Evolutionary conservation across 2,888 invertebrate species (phyloP).

Genomic region (Ornithoptera alexandrae): DNA sequence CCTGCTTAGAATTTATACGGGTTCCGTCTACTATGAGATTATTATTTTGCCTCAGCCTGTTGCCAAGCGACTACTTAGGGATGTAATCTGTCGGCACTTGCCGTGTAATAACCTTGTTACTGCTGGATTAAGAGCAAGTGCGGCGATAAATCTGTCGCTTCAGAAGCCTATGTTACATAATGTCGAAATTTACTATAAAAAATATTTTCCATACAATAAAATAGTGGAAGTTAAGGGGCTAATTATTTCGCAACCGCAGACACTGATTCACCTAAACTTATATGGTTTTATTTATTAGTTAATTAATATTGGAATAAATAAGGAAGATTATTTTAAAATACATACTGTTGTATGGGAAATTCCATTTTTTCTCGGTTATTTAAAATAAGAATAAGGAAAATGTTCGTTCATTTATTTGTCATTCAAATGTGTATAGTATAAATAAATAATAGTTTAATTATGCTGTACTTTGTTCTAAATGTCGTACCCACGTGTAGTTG

Average conservation of each 20-base stretch:
- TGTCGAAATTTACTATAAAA: not conserved
- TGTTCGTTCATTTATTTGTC: not conserved
- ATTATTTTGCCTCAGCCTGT: slow-evolving; percentile 19
- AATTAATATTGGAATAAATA: not conserved
- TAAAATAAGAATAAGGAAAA: slow-evolving; percentile 14
- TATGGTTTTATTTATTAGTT: too few species aligned
- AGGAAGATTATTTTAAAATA: slow-evolving; percentile 9
- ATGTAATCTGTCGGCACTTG: slow-evolving; percentile 19
- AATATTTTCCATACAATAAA: too few species aligned
- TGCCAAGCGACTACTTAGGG: slow-evolving; percentile 20
- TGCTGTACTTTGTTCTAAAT: not conserved
- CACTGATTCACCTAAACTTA: too few species aligned
- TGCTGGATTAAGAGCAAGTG: not conserved
- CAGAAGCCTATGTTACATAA: not conserved
- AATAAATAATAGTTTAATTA: not conserved
- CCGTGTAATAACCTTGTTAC: not conserved
- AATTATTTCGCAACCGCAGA: too few species aligned
- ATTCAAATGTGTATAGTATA: not conserved
- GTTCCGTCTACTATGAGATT: slow-evolving; percentile 29
- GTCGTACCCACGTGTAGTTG: not conserved
- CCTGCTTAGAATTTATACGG: slow-evolving; percentile 27
- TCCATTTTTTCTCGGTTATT: slow-evolving; percentile 3
- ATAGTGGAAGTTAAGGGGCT: too few species aligned
- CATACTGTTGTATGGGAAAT: slow-evolving; percentile 6
- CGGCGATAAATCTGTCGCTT: not conserved